These are phyloP conservation scores for Euwallacea similis DNA, from an alignment of 1,140 invertebrate species.

Conservation along the genomic window DNA sequence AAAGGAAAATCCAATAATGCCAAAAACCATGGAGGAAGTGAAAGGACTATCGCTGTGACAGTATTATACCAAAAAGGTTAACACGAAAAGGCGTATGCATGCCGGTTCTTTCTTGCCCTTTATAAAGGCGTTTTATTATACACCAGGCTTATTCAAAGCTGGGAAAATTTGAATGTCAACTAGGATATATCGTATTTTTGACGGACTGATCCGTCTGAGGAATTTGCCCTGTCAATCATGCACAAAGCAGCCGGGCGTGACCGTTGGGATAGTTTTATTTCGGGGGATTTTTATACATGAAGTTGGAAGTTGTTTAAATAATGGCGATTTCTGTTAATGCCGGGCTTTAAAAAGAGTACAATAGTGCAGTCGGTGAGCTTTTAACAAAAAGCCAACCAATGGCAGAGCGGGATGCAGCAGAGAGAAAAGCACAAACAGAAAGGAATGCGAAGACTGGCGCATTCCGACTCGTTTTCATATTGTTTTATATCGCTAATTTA, in stretches of 20 bases:
- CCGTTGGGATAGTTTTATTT: conserved; percentile 16
- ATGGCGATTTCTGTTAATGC: too few relatives aligned
- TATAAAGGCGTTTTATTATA: conserved; percentile 41
- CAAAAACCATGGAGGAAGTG: neutral
- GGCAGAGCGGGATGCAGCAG: conserved; percentile 17
- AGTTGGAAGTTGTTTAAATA: neutral
- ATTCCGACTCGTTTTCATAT: conserved; percentile 50
- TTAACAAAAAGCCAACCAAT: conserved; percentile 8
- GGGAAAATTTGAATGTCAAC: conserved; percentile 51
- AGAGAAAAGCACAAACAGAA: conserved; percentile 29
- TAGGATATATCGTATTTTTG: conserved; percentile 43
- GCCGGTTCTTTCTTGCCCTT: neutral
- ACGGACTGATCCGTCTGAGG: conserved; percentile 42
- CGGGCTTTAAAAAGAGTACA: too few relatives aligned
- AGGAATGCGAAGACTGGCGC: conserved; percentile 51
- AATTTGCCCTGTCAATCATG: conserved; percentile 42
- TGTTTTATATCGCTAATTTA: conserved; percentile 54
- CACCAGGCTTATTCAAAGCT: conserved; percentile 45
- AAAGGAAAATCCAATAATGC: neutral
- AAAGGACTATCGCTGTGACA: too few relatives aligned
- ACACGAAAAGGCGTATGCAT: too few relatives aligned
- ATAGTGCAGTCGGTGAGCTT: too few relatives aligned
- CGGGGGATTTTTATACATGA: neutral
- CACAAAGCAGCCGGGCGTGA: conserved; percentile 14
- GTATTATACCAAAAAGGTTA: too few relatives aligned